These are phyloP conservation scores for Murina feae DNA, from an alignment of 2,113 vertebrate species.

Conservation along the genomic window DNA sequence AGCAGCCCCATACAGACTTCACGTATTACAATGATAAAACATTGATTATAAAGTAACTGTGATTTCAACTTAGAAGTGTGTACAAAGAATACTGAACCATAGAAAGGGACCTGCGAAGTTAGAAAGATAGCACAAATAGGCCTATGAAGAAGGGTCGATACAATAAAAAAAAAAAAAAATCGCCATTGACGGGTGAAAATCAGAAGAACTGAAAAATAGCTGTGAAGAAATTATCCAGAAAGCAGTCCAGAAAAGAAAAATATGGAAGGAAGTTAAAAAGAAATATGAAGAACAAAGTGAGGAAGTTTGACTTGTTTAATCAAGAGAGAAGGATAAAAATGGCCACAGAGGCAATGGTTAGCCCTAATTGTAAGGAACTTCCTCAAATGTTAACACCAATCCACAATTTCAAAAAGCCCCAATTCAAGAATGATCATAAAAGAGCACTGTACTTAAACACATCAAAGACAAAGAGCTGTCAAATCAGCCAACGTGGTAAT, in stretches of 20 bases:
- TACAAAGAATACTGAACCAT: not conserved
- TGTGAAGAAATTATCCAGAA: not conserved
- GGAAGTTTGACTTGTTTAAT: not conserved
- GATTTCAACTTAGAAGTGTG: not conserved
- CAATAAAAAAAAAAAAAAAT: not conserved
- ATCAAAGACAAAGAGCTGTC: not conserved
- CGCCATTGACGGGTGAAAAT: not conserved
- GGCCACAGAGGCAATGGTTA: not conserved
- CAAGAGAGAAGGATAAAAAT: not conserved
- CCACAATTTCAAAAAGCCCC: not conserved
- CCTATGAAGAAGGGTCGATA: not conserved
- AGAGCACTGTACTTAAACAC: not conserved
- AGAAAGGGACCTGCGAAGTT: not conserved
- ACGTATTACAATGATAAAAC: not conserved
- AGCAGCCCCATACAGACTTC: not conserved
- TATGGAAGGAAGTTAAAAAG: not conserved
- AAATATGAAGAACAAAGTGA: not conserved
- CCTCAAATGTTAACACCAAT: not conserved
- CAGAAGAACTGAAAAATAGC: not conserved
- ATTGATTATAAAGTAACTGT: not conserved
- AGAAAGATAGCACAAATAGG: not conserved
- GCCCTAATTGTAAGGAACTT: not conserved
- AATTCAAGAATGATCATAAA: not conserved
- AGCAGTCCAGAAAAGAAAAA: not conserved
- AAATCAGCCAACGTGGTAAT: not conserved